Percentiles rank a stretch among this genome's conserved stretches.
Evolutionary conservation across 2,888 invertebrate genomes (phyloP).

Genomic region (Urechis unicinctus): DNA sequence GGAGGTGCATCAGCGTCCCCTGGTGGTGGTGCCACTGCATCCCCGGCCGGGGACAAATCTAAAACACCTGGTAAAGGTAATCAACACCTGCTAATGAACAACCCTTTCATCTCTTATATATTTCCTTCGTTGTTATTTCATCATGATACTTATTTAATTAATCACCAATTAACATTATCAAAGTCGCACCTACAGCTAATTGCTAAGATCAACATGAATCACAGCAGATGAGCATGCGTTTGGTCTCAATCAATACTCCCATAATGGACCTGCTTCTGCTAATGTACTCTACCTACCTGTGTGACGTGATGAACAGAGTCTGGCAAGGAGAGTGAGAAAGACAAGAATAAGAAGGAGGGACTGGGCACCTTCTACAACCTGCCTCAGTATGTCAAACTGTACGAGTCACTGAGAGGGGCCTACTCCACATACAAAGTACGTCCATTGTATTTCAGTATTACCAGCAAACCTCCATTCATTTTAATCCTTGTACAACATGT

Average conservation of each 20-base stretch:
- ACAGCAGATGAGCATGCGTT: too few relatives aligned
- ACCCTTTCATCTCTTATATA: too few relatives aligned
- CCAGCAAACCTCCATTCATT: background rate
- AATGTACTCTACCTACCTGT: background rate
- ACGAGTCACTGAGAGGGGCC: slow-evolving; percentile 72
- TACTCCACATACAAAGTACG: slow-evolving; percentile 80
- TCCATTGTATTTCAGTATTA: background rate
- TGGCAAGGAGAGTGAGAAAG: slow-evolving; percentile 37
- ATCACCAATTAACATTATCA: too few relatives aligned
- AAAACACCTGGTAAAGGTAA: too few relatives aligned
- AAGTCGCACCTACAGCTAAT: too few relatives aligned
- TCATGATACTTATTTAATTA: too few relatives aligned
- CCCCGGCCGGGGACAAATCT: background rate
- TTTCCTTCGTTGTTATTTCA: too few relatives aligned
- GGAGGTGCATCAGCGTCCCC: background rate
- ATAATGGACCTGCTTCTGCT: too few relatives aligned
- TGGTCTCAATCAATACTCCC: too few relatives aligned
- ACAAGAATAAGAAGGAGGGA: slow-evolving; percentile 40
- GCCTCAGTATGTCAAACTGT: slow-evolving; percentile 78
- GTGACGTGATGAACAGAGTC: slow-evolving; percentile 2
- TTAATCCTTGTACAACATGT: too few relatives aligned
- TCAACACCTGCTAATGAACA: too few relatives aligned
- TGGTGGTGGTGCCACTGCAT: background rate
- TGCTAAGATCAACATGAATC: too few relatives aligned
- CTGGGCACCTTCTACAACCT: slow-evolving; percentile 53